Evolutionary conservation across 1,140 invertebrate genomes (phyloP), one percentile per base, ranked within the genome.

Genomic region (Trialeurodes vaporariorum): DNA sequence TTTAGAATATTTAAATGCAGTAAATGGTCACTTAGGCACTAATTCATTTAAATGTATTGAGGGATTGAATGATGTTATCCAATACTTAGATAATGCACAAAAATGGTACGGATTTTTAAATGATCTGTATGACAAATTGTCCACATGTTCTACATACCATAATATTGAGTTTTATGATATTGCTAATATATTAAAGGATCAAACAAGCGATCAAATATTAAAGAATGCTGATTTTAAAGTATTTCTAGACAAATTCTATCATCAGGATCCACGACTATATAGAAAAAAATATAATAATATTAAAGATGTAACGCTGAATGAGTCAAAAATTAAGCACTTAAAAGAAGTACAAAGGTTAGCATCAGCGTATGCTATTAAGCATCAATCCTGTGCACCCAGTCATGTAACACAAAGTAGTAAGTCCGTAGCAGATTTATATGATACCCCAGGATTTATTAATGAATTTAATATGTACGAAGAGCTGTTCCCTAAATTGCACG

Each of bases 51-150:
- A 59, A 24, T 66, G 65, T 34, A 11, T 21, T 11, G 24, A 66
- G 25, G 2, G 40, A 25, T 24, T 66, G 1, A 21, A 66, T 2
- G 2, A 12, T 2, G 24, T 34, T 9, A 66, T 25, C 25, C 11
- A 12, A 13, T 59, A 66, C 49, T 22, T 60, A n/a, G 11, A 59
- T 2, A 17, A 66, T 17, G 23, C 58, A 23, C 23, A 24, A 12
- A 25, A 66, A 59, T 66, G 65, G 65, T 66, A 66, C 25, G 24
- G 25, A 9, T 66, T 60, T 59, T 40, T 66, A 23, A 34, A 1
- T 25, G 11, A 25, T 2, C 25, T 66, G 17, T 34, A 66, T 25
- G 25, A 66, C 13, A 26, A 23, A 9, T 60, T 66, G 27, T 66
- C 65, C 17, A 24, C n/a, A 21, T 66, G 59, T 26, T 25, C 26